These are phyloP conservation scores for Coecobrya sp. DNA, from an alignment of 2,888 invertebrate genomes.

Conservation along the genomic window DNA sequence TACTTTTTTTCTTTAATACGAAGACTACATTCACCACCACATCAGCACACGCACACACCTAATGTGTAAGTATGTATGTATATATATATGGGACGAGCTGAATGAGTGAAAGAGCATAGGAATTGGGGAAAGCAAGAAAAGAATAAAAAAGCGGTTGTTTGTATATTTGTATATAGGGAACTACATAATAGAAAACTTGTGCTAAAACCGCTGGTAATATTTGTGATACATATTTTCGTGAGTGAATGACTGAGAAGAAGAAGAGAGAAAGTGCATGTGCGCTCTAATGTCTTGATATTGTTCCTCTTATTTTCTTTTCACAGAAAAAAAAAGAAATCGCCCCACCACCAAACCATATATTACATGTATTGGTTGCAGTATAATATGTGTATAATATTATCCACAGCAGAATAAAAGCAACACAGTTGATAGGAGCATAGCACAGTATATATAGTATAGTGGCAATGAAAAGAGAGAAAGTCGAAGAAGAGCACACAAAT, in stretches of 20 bases:
- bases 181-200: background rate
- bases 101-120: slow-evolving; percentile 32
- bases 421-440: background rate
- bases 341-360: slow-evolving; percentile 42
- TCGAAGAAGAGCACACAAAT: slow-evolving; percentile 66
- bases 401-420: no score
- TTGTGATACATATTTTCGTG: slow-evolving; percentile 53
- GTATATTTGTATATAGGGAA: background rate
- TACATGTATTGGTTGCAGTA: background rate
- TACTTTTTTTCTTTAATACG: slow-evolving; percentile 30
- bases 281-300: slow-evolving; percentile 68
- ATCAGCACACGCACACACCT: slow-evolving; percentile 25
- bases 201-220: background rate
- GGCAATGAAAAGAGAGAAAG: slow-evolving; percentile 20
- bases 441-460: slow-evolving; percentile 10
- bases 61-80: background rate
- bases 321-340: slow-evolving; percentile 41
- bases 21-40: background rate
- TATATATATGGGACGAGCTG: no score
- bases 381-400: no score
- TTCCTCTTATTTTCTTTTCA: slow-evolving; percentile 47
- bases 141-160: background rate
- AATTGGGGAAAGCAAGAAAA: slow-evolving; percentile 52
- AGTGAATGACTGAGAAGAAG: slow-evolving; percentile 38
- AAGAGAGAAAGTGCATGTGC: slow-evolving; percentile 50